phyloP scores from a whole-genome alignment of 1,140 invertebrate genomes.

The Orchesella cincta region DNA sequence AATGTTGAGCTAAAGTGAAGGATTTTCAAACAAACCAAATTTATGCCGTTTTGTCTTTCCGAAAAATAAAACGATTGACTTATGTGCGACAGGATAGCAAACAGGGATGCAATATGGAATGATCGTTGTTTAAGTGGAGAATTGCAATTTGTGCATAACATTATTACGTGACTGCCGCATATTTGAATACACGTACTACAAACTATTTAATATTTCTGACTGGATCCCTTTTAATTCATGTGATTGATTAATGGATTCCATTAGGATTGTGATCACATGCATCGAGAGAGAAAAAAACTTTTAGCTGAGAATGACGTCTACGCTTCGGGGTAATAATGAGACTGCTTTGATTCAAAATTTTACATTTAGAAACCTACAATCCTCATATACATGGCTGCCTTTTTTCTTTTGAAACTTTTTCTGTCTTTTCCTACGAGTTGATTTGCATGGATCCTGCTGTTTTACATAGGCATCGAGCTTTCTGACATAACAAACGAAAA shows the following conservation, averaged over 20 bases:
- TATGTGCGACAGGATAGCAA: neutral
- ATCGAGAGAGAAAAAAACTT: no score
- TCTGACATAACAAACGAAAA: neutral
- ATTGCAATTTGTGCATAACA: neutral
- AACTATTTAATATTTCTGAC: constrained; percentile 1
- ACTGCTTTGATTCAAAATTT: no score
- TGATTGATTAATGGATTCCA: constrained; percentile 33
- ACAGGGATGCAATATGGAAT: neutral
- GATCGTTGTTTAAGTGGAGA: neutral
- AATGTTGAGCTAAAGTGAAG: neutral
- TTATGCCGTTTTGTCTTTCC: neutral
- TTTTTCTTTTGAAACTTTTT: neutral
- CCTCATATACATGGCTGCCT: no score
- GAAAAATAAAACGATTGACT: neutral
- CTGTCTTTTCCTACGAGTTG: neutral
- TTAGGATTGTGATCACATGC: neutral
- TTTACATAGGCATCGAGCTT: neutral
- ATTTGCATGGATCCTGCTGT: constrained; percentile 14
- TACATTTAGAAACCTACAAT: no score
- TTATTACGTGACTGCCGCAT: neutral
- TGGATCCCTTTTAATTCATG: neutral
- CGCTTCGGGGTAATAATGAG: neutral
- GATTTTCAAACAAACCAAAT: neutral
- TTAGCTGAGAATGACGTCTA: no score
- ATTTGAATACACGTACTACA: neutral